Percentiles rank a stretch among this genome's conserved stretches.
These are phyloP conservation scores for Ahaetulla prasina DNA, from an alignment of 2,113 vertebrate genomes.

Conservation along the genomic window DNA sequence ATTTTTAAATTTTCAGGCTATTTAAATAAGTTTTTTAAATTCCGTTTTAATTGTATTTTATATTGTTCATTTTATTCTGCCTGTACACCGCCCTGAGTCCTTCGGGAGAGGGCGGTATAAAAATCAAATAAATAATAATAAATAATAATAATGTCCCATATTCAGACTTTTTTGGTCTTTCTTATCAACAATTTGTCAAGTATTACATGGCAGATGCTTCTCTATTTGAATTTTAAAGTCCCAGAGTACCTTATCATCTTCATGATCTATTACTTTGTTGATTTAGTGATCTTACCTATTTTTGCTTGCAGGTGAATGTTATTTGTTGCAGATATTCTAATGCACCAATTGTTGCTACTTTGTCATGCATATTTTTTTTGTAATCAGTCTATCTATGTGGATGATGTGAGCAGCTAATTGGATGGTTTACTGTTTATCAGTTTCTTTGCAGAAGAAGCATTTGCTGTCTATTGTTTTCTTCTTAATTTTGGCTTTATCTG, in stretches of 20 bases:
- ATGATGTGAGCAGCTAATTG: too few relatives aligned
- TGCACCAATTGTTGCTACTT: neutral
- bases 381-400: neutral
- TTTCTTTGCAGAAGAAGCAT: too few relatives aligned
- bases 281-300: neutral
- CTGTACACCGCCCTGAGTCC: too few relatives aligned
- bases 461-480: too few relatives aligned
- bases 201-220: neutral
- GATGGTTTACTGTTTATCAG: too few relatives aligned
- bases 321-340: neutral
- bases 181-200: neutral
- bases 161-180: neutral
- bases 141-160: neutral
- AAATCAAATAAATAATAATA: too few relatives aligned
- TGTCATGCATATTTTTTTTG: neutral
- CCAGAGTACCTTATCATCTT: neutral
- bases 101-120: too few relatives aligned
- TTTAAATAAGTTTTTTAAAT: too few relatives aligned
- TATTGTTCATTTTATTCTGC: too few relatives aligned
- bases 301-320: neutral
- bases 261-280: neutral
- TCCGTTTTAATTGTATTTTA: too few relatives aligned
- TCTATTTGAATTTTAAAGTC: neutral
- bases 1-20: too few relatives aligned
- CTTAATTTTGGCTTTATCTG: too few relatives aligned